Evolutionary conservation across 2,113 vertebrate species (phyloP).

Genomic region (Lycaon pictus): DNA sequence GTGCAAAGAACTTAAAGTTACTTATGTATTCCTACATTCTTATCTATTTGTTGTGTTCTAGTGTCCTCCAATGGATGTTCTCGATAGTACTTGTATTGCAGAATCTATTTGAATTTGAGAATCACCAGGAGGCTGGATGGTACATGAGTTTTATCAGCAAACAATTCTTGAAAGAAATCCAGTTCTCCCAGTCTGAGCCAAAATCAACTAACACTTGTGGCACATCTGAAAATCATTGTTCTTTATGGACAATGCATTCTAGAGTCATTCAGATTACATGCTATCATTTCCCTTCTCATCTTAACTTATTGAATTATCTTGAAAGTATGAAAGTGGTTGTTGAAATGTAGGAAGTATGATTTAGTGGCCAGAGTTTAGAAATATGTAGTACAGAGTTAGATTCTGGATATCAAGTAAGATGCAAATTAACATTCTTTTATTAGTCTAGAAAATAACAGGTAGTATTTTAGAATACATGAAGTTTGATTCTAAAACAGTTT

Average conservation of each 20-base stretch:
- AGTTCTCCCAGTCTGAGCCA: neutral
- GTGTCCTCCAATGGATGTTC: slow-evolving; percentile 89
- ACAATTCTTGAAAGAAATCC: neutral
- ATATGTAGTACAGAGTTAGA: neutral
- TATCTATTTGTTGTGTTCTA: slow-evolving; percentile 86
- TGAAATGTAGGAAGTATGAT: neutral
- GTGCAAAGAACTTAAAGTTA: neutral
- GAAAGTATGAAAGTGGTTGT: neutral
- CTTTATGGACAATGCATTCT: neutral
- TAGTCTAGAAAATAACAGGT: neutral
- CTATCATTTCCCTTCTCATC: neutral
- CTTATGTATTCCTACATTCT: neutral
- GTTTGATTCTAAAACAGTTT: neutral
- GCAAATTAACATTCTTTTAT: neutral
- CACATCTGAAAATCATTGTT: neutral
- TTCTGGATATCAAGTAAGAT: neutral
- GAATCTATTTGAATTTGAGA: slow-evolving; percentile 26
- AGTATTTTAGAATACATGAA: neutral
- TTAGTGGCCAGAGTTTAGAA: neutral
- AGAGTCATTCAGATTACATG: neutral
- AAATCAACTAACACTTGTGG: neutral
- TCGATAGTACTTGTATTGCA: slow-evolving; percentile 80
- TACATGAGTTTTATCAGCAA: neutral
- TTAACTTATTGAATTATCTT: neutral
- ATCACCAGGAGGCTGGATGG: neutral